These are phyloP conservation scores for Hormiphora californensis DNA, from an alignment of 37 sponge, comb jelly and placozoan genomes.

Conservation along the genomic window DNA sequence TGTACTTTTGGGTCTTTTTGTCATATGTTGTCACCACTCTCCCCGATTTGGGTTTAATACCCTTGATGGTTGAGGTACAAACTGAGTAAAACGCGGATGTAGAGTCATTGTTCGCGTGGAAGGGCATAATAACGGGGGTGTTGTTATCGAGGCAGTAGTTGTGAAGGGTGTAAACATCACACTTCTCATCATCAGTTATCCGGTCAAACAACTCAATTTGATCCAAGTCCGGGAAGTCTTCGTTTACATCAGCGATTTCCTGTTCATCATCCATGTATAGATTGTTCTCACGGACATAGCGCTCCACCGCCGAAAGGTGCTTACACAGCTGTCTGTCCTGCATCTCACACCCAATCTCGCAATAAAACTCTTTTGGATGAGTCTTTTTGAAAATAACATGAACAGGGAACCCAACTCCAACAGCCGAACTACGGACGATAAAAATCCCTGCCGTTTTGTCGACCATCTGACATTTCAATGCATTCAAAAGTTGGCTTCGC, in stretches of 20 bases:
- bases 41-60: slow-evolving; percentile 9
- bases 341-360: slow-evolving; percentile 50
- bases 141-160: slow-evolving; percentile 46
- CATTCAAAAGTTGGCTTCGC: too few species aligned
- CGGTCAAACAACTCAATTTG: slow-evolving; percentile 33
- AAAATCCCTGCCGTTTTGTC: slow-evolving; percentile 16
- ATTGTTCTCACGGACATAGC: slow-evolving; percentile 46
- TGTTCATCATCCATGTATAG: slow-evolving; percentile 12
- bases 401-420: slow-evolving; percentile 43
- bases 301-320: slow-evolving; percentile 38
- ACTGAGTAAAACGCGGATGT: slow-evolving; percentile 39
- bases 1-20: slow-evolving; percentile 26
- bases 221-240: slow-evolving; percentile 41
- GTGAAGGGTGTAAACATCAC: slow-evolving; percentile 49
- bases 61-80: slow-evolving; percentile 18
- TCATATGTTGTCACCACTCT: slow-evolving; percentile 41
- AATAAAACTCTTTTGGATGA: slow-evolving; percentile 47
- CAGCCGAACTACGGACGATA: slow-evolving; percentile 22
- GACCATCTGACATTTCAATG: slow-evolving; percentile 23
- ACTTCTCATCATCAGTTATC: slow-evolving; percentile 48
- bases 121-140: slow-evolving; percentile 21
- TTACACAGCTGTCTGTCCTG: slow-evolving; percentile 50
- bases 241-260: slow-evolving; percentile 8
- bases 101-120: slow-evolving; percentile 17
- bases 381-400: slow-evolving; percentile 53